Evolutionary conservation across 1,140 invertebrate genomes (phyloP).

Genomic region (Drosophila auraria): DNA sequence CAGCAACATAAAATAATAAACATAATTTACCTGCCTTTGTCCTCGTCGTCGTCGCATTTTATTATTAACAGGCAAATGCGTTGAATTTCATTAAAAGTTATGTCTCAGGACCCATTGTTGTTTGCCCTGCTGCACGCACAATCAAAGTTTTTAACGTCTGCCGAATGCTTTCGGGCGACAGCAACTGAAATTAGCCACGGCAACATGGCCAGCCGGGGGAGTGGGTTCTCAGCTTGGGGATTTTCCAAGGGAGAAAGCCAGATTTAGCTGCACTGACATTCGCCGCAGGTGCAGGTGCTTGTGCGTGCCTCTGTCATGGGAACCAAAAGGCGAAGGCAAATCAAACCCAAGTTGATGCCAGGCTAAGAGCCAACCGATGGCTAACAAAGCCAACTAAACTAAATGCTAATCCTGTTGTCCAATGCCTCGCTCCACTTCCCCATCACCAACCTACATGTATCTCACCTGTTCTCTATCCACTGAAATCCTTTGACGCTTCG

Average conservation of each 20-base stretch:
- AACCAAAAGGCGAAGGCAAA: slow-evolving; percentile 29
- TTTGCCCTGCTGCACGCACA: slow-evolving; percentile 46
- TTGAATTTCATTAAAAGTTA: slow-evolving; percentile 82
- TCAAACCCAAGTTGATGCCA: slow-evolving; percentile 29
- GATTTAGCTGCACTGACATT: slow-evolving; percentile 51
- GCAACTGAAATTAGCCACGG: slow-evolving; percentile 55
- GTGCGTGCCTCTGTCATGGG: slow-evolving; percentile 9
- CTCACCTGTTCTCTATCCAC: background rate
- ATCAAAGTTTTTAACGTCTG: slow-evolving; percentile 61
- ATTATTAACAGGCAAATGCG: slow-evolving; percentile 80
- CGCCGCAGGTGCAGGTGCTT: slow-evolving; percentile 29
- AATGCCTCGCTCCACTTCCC: background rate
- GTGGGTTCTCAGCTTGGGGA: background rate
- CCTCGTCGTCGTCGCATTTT: slow-evolving; percentile 68
- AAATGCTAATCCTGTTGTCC: slow-evolving; percentile 61
- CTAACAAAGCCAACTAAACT: slow-evolving; percentile 66
- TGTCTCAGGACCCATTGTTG: slow-evolving; percentile 44
- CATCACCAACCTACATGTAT: background rate
- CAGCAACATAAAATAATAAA: slow-evolving; percentile 73
- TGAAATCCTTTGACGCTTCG: slow-evolving; percentile 44
- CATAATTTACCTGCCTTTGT: slow-evolving; percentile 73
- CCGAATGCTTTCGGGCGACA: slow-evolving; percentile 60
- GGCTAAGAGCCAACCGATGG: slow-evolving; percentile 21
- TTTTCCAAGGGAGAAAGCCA: background rate
- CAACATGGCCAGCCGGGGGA: slow-evolving; percentile 13